Conservation (phyloP, 1,140 invertebrate genomes). For the Temnothorax longispinosus region DNA sequence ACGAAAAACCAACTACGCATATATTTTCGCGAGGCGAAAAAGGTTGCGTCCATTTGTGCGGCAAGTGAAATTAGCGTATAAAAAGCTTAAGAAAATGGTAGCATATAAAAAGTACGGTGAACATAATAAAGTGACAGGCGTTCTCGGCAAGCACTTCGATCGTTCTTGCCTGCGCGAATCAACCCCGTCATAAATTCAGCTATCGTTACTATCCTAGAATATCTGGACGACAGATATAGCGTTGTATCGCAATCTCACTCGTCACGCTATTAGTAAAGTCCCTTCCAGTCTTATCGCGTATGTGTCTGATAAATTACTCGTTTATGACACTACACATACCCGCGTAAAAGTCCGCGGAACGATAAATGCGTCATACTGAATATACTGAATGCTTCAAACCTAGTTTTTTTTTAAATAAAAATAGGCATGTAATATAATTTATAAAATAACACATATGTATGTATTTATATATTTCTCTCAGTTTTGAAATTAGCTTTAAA, state of each 20-base stretch:
- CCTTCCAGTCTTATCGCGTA: slow-evolving; percentile 21
- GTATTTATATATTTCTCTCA: neutral
- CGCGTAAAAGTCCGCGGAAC: neutral
- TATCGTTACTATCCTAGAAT: slow-evolving; percentile 13
- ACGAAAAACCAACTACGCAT: neutral
- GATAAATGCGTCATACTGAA: neutral
- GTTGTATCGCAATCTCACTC: neutral
- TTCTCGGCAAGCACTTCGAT: neutral
- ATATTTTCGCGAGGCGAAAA: neutral
- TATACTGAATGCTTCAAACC: neutral
- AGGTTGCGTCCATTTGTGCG: neutral
- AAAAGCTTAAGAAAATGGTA: neutral
- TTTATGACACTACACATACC: neutral
- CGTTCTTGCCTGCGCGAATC: neutral
- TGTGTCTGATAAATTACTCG: slow-evolving; percentile 28
- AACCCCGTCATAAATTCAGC: neutral
- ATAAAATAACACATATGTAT: neutral
- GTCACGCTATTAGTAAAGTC: slow-evolving; percentile 41
- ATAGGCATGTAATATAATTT: neutral
- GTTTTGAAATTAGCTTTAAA: neutral
- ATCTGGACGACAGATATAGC: slow-evolving; percentile 16
- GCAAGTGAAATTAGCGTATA: slow-evolving; percentile 11
- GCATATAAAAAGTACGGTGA: neutral
- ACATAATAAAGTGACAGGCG: neutral
- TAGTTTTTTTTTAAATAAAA: neutral